Evolutionary conservation across 2,113 vertebrate species (phyloP).

Genomic region (Apus apus): DNA sequence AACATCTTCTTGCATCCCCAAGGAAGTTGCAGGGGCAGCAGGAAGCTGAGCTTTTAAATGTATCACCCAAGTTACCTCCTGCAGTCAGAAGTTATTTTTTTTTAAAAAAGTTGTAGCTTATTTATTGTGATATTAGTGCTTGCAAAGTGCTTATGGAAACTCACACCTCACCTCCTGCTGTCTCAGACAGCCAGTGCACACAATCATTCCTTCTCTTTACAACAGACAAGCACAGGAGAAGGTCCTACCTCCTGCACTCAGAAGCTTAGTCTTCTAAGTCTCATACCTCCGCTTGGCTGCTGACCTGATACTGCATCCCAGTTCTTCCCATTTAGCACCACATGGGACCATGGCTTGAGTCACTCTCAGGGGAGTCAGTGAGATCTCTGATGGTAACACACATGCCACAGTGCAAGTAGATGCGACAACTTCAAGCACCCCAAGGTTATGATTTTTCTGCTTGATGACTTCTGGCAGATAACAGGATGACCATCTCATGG

Average conservation of each 20-base stretch:
- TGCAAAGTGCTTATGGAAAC: not conserved
- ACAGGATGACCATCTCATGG: not conserved
- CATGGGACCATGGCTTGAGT: not conserved
- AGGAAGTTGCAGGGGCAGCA: not conserved
- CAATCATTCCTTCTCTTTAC: not conserved
- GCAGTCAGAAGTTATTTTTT: not conserved
- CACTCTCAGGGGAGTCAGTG: not conserved
- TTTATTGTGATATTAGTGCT: not conserved
- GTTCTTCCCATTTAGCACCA: not conserved
- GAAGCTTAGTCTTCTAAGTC: not conserved
- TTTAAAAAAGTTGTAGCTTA: not conserved
- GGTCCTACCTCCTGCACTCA: accelerated
- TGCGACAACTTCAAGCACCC: not conserved
- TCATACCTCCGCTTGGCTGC: not conserved
- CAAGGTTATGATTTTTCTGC: not conserved
- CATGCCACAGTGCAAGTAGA: not conserved
- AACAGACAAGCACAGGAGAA: not conserved
- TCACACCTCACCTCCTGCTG: not conserved
- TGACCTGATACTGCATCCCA: not conserved
- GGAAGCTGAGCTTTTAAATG: not conserved
- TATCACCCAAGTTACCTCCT: not conserved
- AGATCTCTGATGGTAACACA: not conserved
- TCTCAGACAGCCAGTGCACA: not conserved
- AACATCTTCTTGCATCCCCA: not conserved
- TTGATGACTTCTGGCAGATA: not conserved